Base-by-base conservation (phyloP, 1,140 invertebrate genomes). In the Drosophila athabasca region DNA sequence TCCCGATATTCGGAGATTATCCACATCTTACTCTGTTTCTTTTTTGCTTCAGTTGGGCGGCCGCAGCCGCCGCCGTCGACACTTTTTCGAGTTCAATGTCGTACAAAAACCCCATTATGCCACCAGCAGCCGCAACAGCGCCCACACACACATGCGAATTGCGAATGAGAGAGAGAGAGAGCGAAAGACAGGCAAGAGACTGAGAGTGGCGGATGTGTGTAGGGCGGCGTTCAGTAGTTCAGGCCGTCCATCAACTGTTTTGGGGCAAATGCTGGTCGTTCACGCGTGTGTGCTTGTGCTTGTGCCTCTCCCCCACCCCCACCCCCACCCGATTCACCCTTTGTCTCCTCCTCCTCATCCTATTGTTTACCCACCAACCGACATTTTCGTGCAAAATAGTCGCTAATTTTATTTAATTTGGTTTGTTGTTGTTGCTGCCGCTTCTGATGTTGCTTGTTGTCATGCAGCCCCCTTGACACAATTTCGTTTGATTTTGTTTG, bases 51-150 rank as follows among this genome's bases (percentile, higher is more conserved):
- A 70, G 49, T 70, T 68, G 58, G 69, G 76, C 51, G 39, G 57
- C 29, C 29, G 29, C 29, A 2, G 29, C 8, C 29, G 6, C 29
- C 29, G 29, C 29, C 29, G 29, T 29, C 29, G 71, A 74, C 82
- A 90, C 81, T 76, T 69, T 90, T 88, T 90, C 85, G 85, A 90
- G 85, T 90, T 90, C 85, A 90, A 90, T 90, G 85, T 90, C 85
- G 85, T 72, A 76, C 85, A 74, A 85, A 78, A 90, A 82, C 85
- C 81, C 73, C 85, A 87, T 87, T 85, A 84, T 85, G 81, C 66
- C 66, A 69, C 69, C 73, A 77, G 59, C 76, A 45, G 54, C 69
- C 43, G 26, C 9, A 35, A 9, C 31, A 35, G 57, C 57, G 65
- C 70, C 71, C 70, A 76, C 81, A 72, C 44, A 66, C 49, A 66